Conservation (phyloP, 2,113 vertebrate species). For the Callospermophilus lateralis region DNA sequence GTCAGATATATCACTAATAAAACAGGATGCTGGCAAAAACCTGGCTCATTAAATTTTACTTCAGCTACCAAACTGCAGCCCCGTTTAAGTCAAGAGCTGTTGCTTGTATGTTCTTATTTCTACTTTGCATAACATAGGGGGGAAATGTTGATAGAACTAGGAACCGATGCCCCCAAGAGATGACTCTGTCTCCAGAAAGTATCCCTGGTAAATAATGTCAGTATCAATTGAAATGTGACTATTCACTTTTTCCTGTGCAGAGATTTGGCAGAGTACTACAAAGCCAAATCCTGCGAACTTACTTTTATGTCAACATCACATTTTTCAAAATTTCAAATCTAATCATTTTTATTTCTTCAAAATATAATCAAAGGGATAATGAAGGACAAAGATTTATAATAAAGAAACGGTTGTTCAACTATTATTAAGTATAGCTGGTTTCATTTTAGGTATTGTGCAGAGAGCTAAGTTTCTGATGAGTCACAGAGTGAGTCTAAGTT, state of each 20-base stretch:
- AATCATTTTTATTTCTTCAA: neutral
- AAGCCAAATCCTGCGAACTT: neutral
- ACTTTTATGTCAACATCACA: neutral
- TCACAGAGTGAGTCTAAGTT: neutral
- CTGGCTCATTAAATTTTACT: neutral
- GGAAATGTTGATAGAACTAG: neutral
- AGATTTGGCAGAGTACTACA: neutral
- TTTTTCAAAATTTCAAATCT: neutral
- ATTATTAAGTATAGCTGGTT: neutral
- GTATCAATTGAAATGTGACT: neutral
- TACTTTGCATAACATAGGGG: neutral
- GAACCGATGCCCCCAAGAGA: neutral
- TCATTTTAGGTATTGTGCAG: neutral
- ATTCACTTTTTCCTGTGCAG: neutral
- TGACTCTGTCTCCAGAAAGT: neutral
- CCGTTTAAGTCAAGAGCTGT: neutral
- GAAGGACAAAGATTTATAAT: neutral
- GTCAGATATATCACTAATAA: neutral
- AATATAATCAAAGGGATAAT: neutral
- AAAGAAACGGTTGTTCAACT: neutral
- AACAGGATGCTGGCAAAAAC: neutral
- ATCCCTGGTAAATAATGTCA: neutral
- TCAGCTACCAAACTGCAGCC: neutral
- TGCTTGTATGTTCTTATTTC: constrained; percentile 10
- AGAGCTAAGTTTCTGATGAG: neutral